These are phyloP conservation scores for Hybos culiciformis DNA, from an alignment of 2,888 invertebrate genomes.

Conservation along the genomic window DNA sequence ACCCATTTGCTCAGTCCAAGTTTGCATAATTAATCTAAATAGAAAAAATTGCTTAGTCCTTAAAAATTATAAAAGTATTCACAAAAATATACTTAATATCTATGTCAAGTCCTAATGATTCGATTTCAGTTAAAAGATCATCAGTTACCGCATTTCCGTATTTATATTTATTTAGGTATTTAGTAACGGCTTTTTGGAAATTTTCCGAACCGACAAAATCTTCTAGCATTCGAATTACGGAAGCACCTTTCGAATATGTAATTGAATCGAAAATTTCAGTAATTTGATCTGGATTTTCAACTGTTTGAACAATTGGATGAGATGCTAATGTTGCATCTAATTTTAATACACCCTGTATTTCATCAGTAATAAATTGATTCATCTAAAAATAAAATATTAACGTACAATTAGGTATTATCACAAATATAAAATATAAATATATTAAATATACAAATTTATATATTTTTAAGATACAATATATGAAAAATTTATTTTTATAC, in stretches of 20 bases:
- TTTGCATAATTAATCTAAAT: conserved; percentile 57
- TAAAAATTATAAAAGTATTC: not conserved
- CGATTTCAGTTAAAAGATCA: conserved; percentile 48
- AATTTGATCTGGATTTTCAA: conserved; percentile 76
- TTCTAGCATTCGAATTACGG: conserved; percentile 79
- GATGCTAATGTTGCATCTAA: conserved; percentile 70
- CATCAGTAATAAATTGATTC: conserved; percentile 58
- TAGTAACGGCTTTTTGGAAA: conserved; percentile 59
- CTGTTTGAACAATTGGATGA: conserved; percentile 79
- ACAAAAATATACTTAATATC: conserved; percentile 37
- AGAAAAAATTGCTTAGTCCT: not conserved
- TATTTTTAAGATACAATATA: conserved; percentile 5
- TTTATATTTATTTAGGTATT: conserved; percentile 54
- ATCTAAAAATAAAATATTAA: conserved; percentile 39
- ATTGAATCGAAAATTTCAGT: conserved; percentile 83
- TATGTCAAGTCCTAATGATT: conserved; percentile 41
- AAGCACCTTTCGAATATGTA: conserved; percentile 86
- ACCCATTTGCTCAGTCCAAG: conserved; percentile 84
- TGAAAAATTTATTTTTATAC: not conserved
- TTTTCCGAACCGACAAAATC: conserved; percentile 50
- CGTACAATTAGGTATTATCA: not conserved
- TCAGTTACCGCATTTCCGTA: conserved; percentile 68
- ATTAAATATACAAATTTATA: conserved; percentile 6
- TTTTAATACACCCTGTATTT: conserved; percentile 56
- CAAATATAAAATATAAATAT: conserved; percentile 18